Percentiles rank a stretch among this genome's conserved stretches.
These are phyloP conservation scores for Heliconius ethilla DNA, from an alignment of 2,888 invertebrate genomes.

Conservation along the genomic window DNA sequence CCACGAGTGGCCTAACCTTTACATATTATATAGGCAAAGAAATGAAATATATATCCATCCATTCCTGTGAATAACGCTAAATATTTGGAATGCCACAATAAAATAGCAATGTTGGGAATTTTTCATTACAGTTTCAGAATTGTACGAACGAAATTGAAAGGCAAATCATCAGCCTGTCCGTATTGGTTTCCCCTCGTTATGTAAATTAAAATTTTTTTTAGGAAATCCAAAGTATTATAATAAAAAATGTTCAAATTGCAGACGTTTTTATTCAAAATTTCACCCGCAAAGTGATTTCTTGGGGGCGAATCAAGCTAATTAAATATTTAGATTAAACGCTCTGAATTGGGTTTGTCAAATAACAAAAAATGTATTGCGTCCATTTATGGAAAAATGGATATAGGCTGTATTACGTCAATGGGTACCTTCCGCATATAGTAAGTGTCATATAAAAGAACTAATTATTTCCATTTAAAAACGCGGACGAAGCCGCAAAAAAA, in stretches of 20 bases:
- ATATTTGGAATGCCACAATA: slow-evolving; percentile 18
- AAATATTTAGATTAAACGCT: slow-evolving; percentile 14
- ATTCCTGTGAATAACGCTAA: not conserved
- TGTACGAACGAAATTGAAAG: slow-evolving; percentile 32
- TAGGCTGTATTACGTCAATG: no score
- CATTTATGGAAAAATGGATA: no score
- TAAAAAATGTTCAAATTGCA: slow-evolving; percentile 1
- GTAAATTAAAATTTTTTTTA: slow-evolving; percentile 32
- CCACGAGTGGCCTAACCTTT: not conserved
- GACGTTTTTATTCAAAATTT: slow-evolving; percentile 1
- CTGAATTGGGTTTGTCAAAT: not conserved
- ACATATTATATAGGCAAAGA: not conserved
- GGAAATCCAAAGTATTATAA: slow-evolving; percentile 21
- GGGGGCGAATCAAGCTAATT: slow-evolving; percentile 4
- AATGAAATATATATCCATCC: not conserved
- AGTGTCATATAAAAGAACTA: not conserved
- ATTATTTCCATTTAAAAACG: not conserved
- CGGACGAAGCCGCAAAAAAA: not conserved
- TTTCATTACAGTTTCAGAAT: slow-evolving; percentile 41
- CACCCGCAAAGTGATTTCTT: slow-evolving; percentile 1
- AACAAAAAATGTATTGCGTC: not conserved
- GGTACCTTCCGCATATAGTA: not conserved
- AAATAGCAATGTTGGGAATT: slow-evolving; percentile 36
- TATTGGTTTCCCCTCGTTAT: slow-evolving; percentile 32
- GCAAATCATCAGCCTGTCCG: slow-evolving; percentile 42